Conservation (phyloP, 2,113 vertebrate genomes). For the Ondatra zibethicus region DNA sequence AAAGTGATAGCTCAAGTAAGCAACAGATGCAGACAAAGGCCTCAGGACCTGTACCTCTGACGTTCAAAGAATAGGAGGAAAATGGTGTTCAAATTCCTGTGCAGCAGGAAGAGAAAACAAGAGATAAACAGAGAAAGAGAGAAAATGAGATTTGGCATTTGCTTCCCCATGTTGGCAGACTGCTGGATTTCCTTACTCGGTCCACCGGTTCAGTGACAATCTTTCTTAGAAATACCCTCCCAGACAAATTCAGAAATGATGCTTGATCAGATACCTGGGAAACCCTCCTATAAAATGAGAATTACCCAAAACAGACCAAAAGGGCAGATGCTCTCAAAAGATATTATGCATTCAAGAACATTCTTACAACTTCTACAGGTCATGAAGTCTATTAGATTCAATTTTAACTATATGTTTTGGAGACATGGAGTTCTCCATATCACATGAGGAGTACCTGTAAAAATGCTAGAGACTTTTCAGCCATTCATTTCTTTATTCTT, state of each 20-base stretch:
- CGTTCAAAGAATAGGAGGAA: not conserved
- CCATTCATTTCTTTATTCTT: not conserved
- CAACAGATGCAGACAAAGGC: not conserved
- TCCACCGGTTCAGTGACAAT: not conserved
- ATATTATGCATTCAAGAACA: not conserved
- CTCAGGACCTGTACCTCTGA: not conserved
- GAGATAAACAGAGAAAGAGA: not conserved
- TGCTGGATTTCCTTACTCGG: not conserved
- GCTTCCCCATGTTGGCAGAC: not conserved
- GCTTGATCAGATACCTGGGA: not conserved
- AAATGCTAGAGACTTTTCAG: not conserved
- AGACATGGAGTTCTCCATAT: not conserved
- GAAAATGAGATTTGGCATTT: not conserved
- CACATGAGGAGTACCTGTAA: not conserved
- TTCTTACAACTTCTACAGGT: not conserved
- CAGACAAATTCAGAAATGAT: not conserved
- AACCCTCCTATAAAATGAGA: not conserved
- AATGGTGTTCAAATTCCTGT: not conserved
- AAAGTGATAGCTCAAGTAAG: not conserved
- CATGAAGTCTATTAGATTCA: not conserved
- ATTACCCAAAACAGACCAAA: not conserved
- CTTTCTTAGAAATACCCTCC: not conserved
- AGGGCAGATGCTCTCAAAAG: not conserved
- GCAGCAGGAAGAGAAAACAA: not conserved
- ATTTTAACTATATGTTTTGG: not conserved